Base-by-base conservation (phyloP, 37 sponge, comb jelly and placozoan species). In the Hexactinellida sp. region DNA sequence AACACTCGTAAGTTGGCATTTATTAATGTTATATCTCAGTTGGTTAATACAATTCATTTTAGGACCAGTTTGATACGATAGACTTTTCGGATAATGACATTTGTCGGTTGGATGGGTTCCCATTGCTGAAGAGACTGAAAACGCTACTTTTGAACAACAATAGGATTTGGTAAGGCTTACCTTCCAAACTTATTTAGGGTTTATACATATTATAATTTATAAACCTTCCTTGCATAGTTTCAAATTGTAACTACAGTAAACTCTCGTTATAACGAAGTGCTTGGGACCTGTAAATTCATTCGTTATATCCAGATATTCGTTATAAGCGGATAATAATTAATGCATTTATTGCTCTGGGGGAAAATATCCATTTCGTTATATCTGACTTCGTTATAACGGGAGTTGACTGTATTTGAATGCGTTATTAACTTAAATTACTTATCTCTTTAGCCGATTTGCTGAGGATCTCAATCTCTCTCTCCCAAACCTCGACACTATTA, bases 71-170 rank as follows among this genome's bases (percentile, higher is more conserved):
- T 90, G 98, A 97, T 83, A 90, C 92, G 24, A 91, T 95, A 84
- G 98, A 97, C 82, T 88, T 97, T 83, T 97, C 98, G 30, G 95
- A 97, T 82, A 97, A 97, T 89, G 98, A 95, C 55, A 95, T 97
- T 24, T 89, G 93, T 0, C 93, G 90, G 37, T 36, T 97, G 37
- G 98, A 97, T 39, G 98, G 98, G 3, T 97, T 97, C 82, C 94
- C 98, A 25, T 84, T 92, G 9, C 87, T 97, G n/a, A 82, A 38
- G 0, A 82, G 98, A n/a, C 90, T 97, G n/a, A 93, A 92, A 84
- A 54, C 82, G 24, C 30, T 97, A 1, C 36, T 97, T 19, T 16
- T 92, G 37, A 93, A 92, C 89, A 97, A 97, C 91, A 97, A 97
- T 88, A 87, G 85, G 36, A 54, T 97, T 9, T 89, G 92, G 96